phyloP scores from a whole-genome alignment of 1,140 invertebrate genomes.

The Popillia japonica region DNA sequence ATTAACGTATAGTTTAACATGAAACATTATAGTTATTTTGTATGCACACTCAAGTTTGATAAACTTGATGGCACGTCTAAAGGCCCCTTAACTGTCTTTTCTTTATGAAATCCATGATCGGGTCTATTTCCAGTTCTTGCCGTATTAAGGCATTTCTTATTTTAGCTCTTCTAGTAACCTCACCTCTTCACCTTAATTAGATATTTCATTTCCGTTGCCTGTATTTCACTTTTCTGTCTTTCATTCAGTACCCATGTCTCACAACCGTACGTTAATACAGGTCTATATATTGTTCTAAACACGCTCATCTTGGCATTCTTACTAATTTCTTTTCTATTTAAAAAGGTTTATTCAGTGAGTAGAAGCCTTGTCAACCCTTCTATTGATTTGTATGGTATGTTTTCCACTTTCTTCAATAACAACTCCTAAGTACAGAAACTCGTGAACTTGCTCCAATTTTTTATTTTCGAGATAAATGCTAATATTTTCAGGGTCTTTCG shows the following conservation, averaged over 20 bases:
- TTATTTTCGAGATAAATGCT: not conserved
- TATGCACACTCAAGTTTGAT: no score
- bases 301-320: no score
- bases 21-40: no score
- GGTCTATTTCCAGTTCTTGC: no score
- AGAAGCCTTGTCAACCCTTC: slow-evolving; percentile 13
- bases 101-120: no score
- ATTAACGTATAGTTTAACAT: no score
- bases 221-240: slow-evolving; percentile 27
- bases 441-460: not conserved
- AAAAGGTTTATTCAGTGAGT: slow-evolving; percentile 18
- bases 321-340: slow-evolving; percentile 10
- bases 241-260: slow-evolving; percentile 21
- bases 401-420: slow-evolving; percentile 21
- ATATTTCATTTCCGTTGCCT: slow-evolving; percentile 33
- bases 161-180: slow-evolving; percentile 31
- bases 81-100: no score
- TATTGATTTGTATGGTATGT: not conserved
- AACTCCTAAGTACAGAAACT: slow-evolving; percentile 2
- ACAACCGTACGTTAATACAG: no score
- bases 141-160: not conserved
- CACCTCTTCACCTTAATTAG: slow-evolving; percentile 17
- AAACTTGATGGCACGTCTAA: no score
- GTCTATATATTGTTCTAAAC: no score
- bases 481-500: slow-evolving; percentile 16